A percentile compares a stretch with the other conserved stretches of the same genome.
Evolutionary conservation across 2,797 vertebrate genomes (phyloP).

Genomic region (Psittacula echo): DNA sequence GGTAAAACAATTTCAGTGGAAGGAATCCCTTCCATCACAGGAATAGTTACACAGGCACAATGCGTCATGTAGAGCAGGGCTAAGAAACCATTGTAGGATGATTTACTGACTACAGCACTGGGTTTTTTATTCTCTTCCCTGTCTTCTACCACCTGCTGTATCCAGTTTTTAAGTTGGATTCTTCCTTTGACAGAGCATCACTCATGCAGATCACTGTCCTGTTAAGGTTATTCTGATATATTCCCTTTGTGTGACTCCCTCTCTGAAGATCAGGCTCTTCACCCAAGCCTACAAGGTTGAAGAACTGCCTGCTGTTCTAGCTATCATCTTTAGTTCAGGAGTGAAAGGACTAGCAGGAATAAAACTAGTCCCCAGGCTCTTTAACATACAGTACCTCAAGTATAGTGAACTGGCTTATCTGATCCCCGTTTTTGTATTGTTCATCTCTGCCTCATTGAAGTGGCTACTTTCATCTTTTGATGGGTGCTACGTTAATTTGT

Average conservation of each 20-base stretch:
- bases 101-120: conserved; percentile 36
- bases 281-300: conserved; percentile 12
- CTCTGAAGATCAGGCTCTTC: conserved; percentile 50
- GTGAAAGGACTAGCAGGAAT: neutral
- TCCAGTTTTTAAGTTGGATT: conserved; percentile 17
- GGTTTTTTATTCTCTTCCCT: conserved; percentile 28
- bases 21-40: conserved; percentile 52
- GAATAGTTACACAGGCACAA: conserved; percentile 24
- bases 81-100: conserved; percentile 36
- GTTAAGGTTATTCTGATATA: conserved; percentile 41
- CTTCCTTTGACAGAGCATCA: conserved; percentile 23
- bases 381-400: neutral
- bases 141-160: conserved; percentile 46
- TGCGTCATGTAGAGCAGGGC: neutral
- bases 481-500: neutral
- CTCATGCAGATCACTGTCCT: conserved; percentile 58
- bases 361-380: conserved; percentile 2
- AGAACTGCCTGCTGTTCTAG: conserved; percentile 13
- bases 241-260: conserved; percentile 13
- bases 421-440: neutral
- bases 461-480: neutral
- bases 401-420: neutral
- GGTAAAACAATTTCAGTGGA: conserved; percentile 29
- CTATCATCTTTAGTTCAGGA: conserved; percentile 30
- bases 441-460: neutral